A percentile compares a stretch with the other conserved stretches of the same genome.
phyloP scores from a whole-genome alignment of 2,797 vertebrate genomes.

The Sparidentex hasta region DNA sequence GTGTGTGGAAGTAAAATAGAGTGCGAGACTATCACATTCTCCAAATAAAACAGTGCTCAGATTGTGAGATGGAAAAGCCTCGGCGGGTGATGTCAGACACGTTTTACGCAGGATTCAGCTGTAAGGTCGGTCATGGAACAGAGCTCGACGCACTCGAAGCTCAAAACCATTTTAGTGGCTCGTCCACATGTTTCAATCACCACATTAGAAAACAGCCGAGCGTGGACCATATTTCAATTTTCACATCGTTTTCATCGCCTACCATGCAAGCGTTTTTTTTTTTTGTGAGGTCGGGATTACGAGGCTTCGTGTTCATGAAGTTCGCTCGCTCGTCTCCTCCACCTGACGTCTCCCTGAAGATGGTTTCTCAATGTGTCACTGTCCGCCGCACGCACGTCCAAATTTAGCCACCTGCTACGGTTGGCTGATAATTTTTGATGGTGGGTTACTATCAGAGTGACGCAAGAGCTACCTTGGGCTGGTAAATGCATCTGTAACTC shows the following conservation, averaged over 20 bases:
- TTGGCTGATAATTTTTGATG: conserved; percentile 84
- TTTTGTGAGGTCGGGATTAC: conserved; percentile 34
- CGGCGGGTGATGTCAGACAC: conserved; percentile 71
- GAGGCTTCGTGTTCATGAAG: conserved; percentile 43
- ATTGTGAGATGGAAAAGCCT: conserved; percentile 73
- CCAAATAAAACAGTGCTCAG: conserved; percentile 77
- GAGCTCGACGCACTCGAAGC: conserved; percentile 32
- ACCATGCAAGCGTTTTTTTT: conserved; percentile 2
- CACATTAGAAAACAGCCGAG: conserved; percentile 50
- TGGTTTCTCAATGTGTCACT: conserved; percentile 60
- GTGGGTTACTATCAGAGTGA: conserved; percentile 64
- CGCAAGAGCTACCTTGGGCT: conserved; percentile 55
- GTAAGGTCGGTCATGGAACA: conserved; percentile 70
- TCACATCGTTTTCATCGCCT: conserved; percentile 57
- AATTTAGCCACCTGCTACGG: conserved; percentile 81
- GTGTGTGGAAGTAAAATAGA: conserved; percentile 69
- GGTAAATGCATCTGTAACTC: conserved; percentile 72
- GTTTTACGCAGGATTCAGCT: conserved; percentile 64
- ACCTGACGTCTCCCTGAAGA: conserved; percentile 45
- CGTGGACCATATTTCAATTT: conserved; percentile 42
- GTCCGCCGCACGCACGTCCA: conserved; percentile 72
- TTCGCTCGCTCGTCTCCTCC: conserved; percentile 32
- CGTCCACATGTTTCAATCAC: conserved; percentile 53
- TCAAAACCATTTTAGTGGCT: conserved; percentile 52
- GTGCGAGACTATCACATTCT: conserved; percentile 72